phyloP scores from a whole-genome alignment of 1,140 invertebrate genomes.

The Macrobrachium nipponense region DNA sequence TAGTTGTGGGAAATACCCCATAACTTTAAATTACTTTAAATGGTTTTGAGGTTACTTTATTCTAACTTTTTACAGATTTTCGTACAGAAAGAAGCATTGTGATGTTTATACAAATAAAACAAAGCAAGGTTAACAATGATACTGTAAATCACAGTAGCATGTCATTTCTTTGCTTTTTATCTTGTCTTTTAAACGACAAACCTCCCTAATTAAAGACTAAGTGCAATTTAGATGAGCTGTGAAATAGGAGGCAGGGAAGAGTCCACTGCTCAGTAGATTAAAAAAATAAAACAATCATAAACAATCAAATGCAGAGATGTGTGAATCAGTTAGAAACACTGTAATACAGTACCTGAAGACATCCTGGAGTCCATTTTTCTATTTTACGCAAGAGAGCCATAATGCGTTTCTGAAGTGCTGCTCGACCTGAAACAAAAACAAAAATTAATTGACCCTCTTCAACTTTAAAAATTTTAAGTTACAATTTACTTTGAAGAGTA shows the following conservation, averaged over 20 bases:
- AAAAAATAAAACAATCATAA: background rate
- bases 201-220: background rate
- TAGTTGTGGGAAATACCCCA: no score
- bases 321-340: conserved; percentile 8
- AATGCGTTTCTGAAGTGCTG: conserved; percentile 92
- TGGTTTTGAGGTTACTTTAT: no score
- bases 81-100: no score
- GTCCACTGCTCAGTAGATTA: background rate
- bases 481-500: no score
- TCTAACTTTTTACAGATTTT: no score
- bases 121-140: no score
- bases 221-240: background rate
- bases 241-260: background rate
- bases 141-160: no score
- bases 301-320: background rate
- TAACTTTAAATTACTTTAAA: no score
- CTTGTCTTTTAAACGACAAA: background rate
- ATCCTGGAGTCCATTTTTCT: conserved; percentile 92
- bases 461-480: no score
- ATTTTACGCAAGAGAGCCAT: conserved; percentile 94
- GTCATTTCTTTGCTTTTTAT: no score
- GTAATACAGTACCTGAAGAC: conserved; percentile 42
- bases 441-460: background rate
- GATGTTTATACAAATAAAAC: no score
- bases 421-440: conserved; percentile 75